Evolutionary conservation across 92 coral and sea anemone species (phyloP).

Genomic region (Porites rus): DNA sequence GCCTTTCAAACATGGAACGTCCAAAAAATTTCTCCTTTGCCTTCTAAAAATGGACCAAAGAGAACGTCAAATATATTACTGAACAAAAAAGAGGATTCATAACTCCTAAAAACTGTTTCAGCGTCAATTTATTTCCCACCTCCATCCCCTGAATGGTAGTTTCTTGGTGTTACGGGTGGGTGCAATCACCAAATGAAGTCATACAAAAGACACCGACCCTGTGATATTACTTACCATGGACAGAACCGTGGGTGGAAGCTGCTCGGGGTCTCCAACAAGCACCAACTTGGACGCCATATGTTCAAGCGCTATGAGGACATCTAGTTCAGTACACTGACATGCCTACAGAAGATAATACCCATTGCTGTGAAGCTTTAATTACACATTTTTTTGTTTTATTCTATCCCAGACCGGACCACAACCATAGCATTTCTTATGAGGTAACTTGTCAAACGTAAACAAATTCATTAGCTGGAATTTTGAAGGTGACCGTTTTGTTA

Average conservation of each 20-base stretch:
- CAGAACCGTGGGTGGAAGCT: constrained; percentile 85
- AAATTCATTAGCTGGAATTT: no score
- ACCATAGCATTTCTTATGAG: not conserved
- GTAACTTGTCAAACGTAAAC: no score
- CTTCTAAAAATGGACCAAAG: constrained; percentile 48
- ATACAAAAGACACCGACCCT: not conserved
- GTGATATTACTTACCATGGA: constrained; percentile 68
- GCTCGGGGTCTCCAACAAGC: constrained; percentile 98
- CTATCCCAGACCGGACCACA: not conserved
- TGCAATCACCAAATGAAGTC: not conserved
- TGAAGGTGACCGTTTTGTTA: no score
- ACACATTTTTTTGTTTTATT: not conserved
- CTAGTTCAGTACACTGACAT: constrained; percentile 95
- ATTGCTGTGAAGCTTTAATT: no score
- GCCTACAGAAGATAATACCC: constrained; percentile 67
- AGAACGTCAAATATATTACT: no score
- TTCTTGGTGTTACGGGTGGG: no score
- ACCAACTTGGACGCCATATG: constrained; percentile 84
- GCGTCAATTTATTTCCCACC: no score
- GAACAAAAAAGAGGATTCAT: no score
- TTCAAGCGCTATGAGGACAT: constrained; percentile 88
- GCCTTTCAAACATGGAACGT: constrained; percentile 93
- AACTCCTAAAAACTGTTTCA: no score
- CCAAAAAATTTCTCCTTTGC: constrained; percentile 83
- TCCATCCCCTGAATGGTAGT: not conserved